phyloP scores from a whole-genome alignment of 1,140 invertebrate genomes.

The Caerostris extrusa region DNA sequence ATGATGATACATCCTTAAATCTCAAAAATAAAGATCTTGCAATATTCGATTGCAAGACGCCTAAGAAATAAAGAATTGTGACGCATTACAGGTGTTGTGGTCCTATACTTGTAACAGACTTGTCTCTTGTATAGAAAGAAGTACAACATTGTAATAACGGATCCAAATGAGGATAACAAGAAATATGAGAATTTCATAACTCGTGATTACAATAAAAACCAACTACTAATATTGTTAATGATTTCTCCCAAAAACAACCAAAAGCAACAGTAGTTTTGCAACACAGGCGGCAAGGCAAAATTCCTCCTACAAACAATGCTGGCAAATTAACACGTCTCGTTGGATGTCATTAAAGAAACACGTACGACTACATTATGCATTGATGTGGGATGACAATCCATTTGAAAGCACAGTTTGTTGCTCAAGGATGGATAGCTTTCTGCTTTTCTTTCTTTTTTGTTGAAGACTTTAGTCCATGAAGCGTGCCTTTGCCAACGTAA shows the following conservation, averaged over 20 bases:
- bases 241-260: neutral
- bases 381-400: neutral
- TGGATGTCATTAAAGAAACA: neutral
- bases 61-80: no score
- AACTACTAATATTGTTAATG: neutral
- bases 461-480: neutral
- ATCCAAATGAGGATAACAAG: no score
- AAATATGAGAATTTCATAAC: no score
- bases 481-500: neutral
- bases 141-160: no score
- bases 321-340: neutral
- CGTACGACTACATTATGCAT: neutral
- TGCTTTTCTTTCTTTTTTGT: no score
- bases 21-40: neutral
- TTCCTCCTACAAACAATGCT: neutral
- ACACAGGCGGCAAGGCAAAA: neutral
- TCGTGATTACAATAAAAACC: no score
- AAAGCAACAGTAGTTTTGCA: neutral
- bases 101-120: no score
- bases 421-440: neutral
- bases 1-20: no score
- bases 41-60: neutral
- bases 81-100: no score
- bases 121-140: no score
- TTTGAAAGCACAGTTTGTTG: neutral